phyloP scores from a whole-genome alignment of 2,888 invertebrate species.

The Fabriciana adippe region DNA sequence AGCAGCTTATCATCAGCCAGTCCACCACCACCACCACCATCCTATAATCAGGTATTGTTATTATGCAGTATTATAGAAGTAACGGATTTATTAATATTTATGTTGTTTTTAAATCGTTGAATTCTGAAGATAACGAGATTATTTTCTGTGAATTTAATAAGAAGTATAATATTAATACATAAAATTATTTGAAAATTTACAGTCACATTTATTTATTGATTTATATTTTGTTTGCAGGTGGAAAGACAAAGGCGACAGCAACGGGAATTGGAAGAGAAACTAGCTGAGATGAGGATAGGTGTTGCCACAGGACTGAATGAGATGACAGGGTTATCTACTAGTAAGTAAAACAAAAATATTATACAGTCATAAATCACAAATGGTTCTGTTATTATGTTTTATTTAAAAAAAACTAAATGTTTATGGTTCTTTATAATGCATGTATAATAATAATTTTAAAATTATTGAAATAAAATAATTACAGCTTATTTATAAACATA shows the following conservation, averaged over 20 bases:
- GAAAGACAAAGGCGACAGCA: conserved; percentile 84
- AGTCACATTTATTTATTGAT: conserved; percentile 3
- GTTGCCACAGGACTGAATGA: conserved; percentile 72
- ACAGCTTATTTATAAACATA: not conserved
- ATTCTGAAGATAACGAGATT: no score
- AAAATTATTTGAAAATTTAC: not conserved
- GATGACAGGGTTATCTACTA: conserved; percentile 76
- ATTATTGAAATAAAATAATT: no score
- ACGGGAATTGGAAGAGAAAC: conserved; percentile 74
- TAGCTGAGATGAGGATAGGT: conserved; percentile 82
- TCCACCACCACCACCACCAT: conserved; percentile 86
- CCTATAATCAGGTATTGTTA: conserved; percentile 70
- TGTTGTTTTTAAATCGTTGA: no score
- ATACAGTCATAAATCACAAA: no score
- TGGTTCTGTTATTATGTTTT: no score
- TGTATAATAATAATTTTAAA: no score
- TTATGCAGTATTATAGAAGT: not conserved
- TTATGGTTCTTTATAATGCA: no score
- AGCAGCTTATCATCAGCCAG: conserved; percentile 94
- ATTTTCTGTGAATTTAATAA: not conserved
- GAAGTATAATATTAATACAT: not conserved
- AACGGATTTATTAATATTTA: not conserved
- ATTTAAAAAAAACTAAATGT: no score
- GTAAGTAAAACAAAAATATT: conserved; percentile 44
- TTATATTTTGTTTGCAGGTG: conserved; percentile 74